Percentiles rank a stretch among this genome's conserved stretches.
phyloP scores from a whole-genome alignment of 2,113 vertebrate species.

The Oxyruncus cristatus region DNA sequence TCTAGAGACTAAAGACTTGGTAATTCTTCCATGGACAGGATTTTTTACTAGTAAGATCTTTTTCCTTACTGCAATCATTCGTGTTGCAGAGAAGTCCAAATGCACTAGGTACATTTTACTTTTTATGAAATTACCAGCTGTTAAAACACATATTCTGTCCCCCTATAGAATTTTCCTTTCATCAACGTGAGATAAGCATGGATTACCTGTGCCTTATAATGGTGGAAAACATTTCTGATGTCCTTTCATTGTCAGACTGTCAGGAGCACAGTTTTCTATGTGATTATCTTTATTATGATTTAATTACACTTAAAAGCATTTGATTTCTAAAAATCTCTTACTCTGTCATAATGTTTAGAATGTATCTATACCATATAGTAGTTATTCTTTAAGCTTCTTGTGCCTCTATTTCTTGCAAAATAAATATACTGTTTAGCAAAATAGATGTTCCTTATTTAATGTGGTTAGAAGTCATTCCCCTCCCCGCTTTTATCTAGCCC shows the following conservation, averaged over 20 bases:
- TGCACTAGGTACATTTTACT: neutral
- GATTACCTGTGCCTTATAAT: neutral
- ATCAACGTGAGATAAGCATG: neutral
- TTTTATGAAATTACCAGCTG: neutral
- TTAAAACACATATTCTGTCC: neutral
- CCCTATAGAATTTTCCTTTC: neutral
- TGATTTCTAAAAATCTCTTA: neutral
- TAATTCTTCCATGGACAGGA: neutral
- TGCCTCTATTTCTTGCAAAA: neutral
- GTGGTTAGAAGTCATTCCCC: neutral
- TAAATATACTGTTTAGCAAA: neutral
- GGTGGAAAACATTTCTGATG: neutral
- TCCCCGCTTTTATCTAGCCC: neutral
- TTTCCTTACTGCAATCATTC: neutral
- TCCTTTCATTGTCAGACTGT: constrained; percentile 12
- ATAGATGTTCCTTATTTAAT: neutral
- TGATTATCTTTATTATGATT: neutral
- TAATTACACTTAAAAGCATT: constrained; percentile 39
- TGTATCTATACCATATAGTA: neutral
- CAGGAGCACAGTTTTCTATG: neutral
- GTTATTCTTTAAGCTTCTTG: neutral
- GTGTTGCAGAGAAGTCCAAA: neutral
- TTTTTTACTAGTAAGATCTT: neutral
- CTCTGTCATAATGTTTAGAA: constrained; percentile 47
- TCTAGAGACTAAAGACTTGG: neutral